Evolutionary conservation across 2,113 vertebrate species (phyloP).

Genomic region (Sander vitreus): DNA sequence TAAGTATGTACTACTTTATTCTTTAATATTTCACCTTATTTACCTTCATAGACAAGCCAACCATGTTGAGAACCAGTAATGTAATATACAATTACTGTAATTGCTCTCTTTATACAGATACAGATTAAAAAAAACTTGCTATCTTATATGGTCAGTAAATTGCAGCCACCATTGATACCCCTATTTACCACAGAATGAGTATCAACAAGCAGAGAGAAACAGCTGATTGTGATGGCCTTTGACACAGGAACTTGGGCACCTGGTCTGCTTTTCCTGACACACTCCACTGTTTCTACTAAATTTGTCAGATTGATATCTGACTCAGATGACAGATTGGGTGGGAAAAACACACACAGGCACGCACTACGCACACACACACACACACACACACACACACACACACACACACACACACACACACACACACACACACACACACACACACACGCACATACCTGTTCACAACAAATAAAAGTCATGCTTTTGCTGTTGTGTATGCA

Average conservation of each 20-base stretch:
- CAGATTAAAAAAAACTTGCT: neutral
- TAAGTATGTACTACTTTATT: neutral
- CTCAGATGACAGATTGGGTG: neutral
- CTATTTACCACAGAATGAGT: conserved; percentile 3
- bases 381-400: neutral
- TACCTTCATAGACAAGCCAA: neutral
- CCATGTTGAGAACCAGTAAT: neutral
- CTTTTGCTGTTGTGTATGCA: conserved; percentile 57
- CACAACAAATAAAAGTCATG: conserved; percentile 48
- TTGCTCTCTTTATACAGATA: neutral
- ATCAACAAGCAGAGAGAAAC: conserved; percentile 17
- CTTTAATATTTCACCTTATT: too few species aligned
- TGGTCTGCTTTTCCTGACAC: conserved; percentile 33
- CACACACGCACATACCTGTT: conserved; percentile 44
- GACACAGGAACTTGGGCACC: conserved; percentile 28
- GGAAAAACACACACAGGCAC: conserved; percentile 12
- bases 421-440: neutral
- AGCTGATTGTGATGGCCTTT: conserved; percentile 24
- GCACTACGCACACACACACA: neutral
- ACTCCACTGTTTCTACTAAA: conserved; percentile 25
- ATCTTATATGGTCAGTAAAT: neutral
- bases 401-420: neutral
- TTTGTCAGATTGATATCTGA: conserved; percentile 10
- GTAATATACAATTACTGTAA: neutral
- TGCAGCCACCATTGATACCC: too few species aligned